Base-by-base conservation (phyloP, 2,888 invertebrate genomes). In the Ommatoiulus sabulosus region DNA sequence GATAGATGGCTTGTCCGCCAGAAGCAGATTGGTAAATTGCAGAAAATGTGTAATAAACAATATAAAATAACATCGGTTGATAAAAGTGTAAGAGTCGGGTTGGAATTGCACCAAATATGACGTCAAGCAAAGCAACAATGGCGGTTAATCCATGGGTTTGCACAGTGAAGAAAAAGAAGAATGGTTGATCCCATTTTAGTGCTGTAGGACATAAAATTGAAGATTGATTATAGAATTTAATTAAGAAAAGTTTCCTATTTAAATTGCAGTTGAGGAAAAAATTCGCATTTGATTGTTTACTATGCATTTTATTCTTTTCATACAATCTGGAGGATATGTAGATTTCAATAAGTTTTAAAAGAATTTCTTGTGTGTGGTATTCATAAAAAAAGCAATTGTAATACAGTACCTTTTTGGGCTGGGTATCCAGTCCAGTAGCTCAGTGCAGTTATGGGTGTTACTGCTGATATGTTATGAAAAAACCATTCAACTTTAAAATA, bases 151-250 rank as follows among this genome's bases (percentile, higher is more conserved):
- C 84, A 84, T 84, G 84, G 44, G 84, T 84, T 44, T 84, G 84
- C 35, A 84, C 84, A 17, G 84, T 84, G 84, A 84, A 84, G 44
- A 84, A 84, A 84, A 84, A 44, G 17, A 84, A 84, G 17, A 43
- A 84, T 17, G 20, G 84, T 15, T 84, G 84, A 57, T 57, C 15
- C 57, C 57, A 57, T 57, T 57, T 57, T 4, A 57, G 4, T 84
- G 44, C 84, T 43, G 44, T 43, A 84, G 20, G 8, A 84, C 44
- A 43, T 20, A 20, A 84, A 35, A 5, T 12, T 20, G 35, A 84
- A n/a, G n/a, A n/a, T n/a, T n/a, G n/a, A n/a, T n/a, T n/a, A n/a
- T n/a, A n/a, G n/a, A n/a, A n/a, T n/a, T n/a, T n/a, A n/a, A n/a
- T n/a, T n/a, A n/a, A n/a, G 7, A 80, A 80, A 80, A 12, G 15